Evolutionary conservation across 2,888 invertebrate genomes (phyloP).

Genomic region (Watsonalla cultraria): DNA sequence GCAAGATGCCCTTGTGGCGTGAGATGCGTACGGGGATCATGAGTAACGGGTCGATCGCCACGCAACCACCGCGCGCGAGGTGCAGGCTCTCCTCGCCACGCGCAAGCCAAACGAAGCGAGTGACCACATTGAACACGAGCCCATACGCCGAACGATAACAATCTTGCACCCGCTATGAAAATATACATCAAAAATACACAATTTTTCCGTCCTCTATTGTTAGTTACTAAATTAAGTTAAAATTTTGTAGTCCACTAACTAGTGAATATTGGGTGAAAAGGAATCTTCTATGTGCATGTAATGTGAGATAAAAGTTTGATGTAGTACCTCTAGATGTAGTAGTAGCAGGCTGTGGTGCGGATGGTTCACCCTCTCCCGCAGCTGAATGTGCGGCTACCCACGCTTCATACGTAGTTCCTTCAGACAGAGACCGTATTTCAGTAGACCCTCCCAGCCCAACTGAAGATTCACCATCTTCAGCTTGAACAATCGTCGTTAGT

Average conservation of each 20-base stretch:
- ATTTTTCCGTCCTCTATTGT: too few relatives aligned
- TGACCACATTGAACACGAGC: conserved; percentile 84
- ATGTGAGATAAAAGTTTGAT: too few relatives aligned
- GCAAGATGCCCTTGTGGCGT: conserved; percentile 84
- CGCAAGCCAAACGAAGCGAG: conserved; percentile 83
- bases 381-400: conserved; percentile 92
- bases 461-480: conserved; percentile 53
- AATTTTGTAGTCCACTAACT: too few relatives aligned
- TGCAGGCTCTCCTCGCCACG: conserved; percentile 86
- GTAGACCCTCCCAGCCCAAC: conserved; percentile 75
- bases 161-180: conserved; percentile 84
- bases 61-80: conserved; percentile 88
- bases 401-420: conserved; percentile 89
- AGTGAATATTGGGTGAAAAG: too few relatives aligned
- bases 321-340: conserved; percentile 82
- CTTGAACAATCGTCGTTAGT: conserved; percentile 64
- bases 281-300: too few relatives aligned
- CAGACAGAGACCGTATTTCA: conserved; percentile 83
- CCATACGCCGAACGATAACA: conserved; percentile 89
- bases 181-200: neutral
- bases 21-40: conserved; percentile 84
- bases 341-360: conserved; percentile 85
- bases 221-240: too few relatives aligned
- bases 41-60: conserved; percentile 83
- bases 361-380: conserved; percentile 89